phyloP scores from a whole-genome alignment of 1,140 invertebrate genomes.

The Mesaphorura yosii region DNA sequence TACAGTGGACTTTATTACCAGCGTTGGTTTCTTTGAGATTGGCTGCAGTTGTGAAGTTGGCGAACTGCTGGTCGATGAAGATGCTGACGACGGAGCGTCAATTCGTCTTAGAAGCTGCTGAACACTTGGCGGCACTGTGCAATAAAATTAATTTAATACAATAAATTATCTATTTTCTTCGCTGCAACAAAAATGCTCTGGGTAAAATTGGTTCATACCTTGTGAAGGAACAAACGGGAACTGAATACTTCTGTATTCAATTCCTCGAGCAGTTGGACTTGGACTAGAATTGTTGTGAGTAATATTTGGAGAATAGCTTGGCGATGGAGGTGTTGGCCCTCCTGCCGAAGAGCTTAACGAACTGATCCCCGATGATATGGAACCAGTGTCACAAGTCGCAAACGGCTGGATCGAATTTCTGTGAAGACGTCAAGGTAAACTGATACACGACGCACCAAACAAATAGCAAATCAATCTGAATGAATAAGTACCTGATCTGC shows the following conservation, averaged over 20 bases:
- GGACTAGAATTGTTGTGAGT: conserved; percentile 5
- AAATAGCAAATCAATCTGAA: neutral
- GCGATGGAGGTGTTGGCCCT: conserved; percentile 15
- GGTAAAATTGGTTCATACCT: conserved; percentile 9
- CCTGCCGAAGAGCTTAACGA: conserved; percentile 19
- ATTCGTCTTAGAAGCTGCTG: conserved; percentile 75
- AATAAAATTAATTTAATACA: conserved; percentile 6
- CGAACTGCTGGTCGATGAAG: conserved; percentile 31
- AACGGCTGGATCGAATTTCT: conserved; percentile 30
- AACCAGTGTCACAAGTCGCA: conserved; percentile 22
- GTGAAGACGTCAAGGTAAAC: neutral
- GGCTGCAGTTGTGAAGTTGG: conserved; percentile 23
- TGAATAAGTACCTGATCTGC: conserved; percentile 26
- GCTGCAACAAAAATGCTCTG: neutral
- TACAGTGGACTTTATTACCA: conserved; percentile 40
- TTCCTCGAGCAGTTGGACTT: conserved; percentile 17
- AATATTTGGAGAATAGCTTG: conserved; percentile 3
- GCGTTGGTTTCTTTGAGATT: conserved; percentile 34
- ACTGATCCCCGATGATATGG: conserved; percentile 20
- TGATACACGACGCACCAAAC: neutral
- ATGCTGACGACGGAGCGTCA: conserved; percentile 41
- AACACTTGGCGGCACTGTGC: conserved; percentile 49
- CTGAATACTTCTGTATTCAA: conserved; percentile 29
- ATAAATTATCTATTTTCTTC: neutral
- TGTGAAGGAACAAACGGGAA: conserved; percentile 31